A percentile compares a stretch with the other conserved stretches of the same genome.
Evolutionary conservation across 1,140 invertebrate species (phyloP).

Genomic region (Drosophila elegans): DNA sequence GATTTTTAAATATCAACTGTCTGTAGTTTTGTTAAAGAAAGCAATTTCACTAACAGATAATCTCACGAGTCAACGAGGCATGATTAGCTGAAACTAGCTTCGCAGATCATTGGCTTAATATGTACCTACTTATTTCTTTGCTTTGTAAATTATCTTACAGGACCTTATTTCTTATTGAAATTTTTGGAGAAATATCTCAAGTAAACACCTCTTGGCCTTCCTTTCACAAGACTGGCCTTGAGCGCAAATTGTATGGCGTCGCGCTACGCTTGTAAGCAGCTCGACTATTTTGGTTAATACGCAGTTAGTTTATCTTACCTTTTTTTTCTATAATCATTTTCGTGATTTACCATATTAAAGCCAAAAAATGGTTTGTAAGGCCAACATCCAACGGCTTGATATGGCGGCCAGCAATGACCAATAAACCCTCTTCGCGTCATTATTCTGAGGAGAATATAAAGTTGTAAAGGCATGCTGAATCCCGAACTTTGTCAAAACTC

Average conservation of each 20-base stretch:
- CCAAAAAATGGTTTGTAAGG: conserved; percentile 10
- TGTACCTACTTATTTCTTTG: conserved; percentile 3
- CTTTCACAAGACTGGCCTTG: background rate
- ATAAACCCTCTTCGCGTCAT: background rate
- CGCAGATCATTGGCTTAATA: background rate
- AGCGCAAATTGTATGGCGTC: background rate
- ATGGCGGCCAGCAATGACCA: background rate
- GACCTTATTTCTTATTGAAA: conserved; percentile 11
- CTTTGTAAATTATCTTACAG: conserved; percentile 3
- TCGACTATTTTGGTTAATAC: background rate
- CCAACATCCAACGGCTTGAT: background rate
- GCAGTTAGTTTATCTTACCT: background rate
- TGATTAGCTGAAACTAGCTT: background rate
- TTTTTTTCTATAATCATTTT: background rate
- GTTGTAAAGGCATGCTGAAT: background rate
- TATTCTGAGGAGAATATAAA: conserved; percentile 7
- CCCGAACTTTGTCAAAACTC: no score
- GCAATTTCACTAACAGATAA: no score
- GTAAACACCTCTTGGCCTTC: conserved; percentile 7
- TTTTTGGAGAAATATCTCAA: conserved; percentile 1
- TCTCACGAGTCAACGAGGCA: background rate
- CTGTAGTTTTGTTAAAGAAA: no score
- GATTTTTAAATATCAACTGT: no score
- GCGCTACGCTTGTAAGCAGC: background rate
- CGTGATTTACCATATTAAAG: conserved; percentile 3